Evolutionary conservation across 2,113 vertebrate genomes (phyloP).

Genomic region (Chaetorhynchus papuensis): DNA sequence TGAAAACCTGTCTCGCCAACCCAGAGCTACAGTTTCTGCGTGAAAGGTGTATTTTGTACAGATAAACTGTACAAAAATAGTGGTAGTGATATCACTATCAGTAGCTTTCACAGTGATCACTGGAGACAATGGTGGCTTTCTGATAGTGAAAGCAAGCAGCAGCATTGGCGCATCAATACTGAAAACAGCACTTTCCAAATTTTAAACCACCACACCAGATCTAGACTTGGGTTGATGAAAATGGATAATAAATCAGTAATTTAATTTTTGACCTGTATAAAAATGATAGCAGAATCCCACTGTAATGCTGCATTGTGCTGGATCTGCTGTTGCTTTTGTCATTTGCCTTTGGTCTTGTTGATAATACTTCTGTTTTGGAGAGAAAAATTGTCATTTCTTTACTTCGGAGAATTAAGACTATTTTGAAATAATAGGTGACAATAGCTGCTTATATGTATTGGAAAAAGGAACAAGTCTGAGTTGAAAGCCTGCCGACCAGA

Average conservation of each 20-base stretch:
- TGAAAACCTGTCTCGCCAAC: background rate
- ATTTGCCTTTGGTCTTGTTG: background rate
- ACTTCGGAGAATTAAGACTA: background rate
- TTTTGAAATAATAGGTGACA: background rate
- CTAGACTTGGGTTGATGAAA: background rate
- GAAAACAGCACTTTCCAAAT: background rate
- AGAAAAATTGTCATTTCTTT: background rate
- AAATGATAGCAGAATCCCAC: background rate
- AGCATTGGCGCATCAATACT: background rate
- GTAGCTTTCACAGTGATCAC: background rate
- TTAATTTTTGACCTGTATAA: background rate
- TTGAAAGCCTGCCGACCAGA: background rate
- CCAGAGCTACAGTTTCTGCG: background rate
- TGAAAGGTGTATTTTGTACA: background rate
- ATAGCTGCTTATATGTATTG: background rate
- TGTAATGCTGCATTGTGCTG: background rate
- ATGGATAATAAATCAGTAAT: background rate
- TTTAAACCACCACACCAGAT: background rate
- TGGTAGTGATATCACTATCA: background rate
- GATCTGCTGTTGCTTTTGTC: background rate
- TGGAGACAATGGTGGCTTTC: background rate
- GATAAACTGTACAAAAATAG: background rate
- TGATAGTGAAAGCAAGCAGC: background rate
- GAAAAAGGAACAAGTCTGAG: background rate
- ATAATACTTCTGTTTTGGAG: background rate